These are phyloP conservation scores for Apis dorsata DNA, from an alignment of 1,140 invertebrate species.

Conservation along the genomic window DNA sequence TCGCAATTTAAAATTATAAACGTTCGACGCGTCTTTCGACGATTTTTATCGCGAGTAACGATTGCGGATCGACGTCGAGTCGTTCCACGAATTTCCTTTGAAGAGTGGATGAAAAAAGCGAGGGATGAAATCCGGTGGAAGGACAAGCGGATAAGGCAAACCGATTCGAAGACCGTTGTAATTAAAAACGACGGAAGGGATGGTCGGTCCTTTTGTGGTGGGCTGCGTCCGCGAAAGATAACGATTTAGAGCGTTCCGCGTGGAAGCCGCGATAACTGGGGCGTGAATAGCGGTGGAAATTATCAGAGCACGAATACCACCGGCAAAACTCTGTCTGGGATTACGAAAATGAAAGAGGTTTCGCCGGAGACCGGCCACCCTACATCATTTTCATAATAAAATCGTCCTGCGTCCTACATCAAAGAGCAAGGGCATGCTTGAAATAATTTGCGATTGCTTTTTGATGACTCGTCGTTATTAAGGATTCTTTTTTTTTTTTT, in stretches of 20 bases:
- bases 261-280: slow-evolving; percentile 27
- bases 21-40: background rate
- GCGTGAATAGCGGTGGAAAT: slow-evolving; percentile 26
- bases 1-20: slow-evolving; percentile 36
- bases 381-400: slow-evolving; percentile 23
- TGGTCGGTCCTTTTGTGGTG: background rate
- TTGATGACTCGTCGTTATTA: background rate
- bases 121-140: background rate
- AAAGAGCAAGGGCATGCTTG: background rate
- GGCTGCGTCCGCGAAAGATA: slow-evolving; percentile 10
- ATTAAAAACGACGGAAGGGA: slow-evolving; percentile 26
- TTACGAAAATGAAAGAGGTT: slow-evolving; percentile 27
- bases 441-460: slow-evolving; percentile 11
- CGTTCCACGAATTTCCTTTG: background rate
- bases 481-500: background rate
- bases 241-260: slow-evolving; percentile 14
- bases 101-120: background rate
- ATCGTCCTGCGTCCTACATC: background rate
- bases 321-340: slow-evolving; percentile 21
- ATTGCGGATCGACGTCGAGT: background rate
- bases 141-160: background rate
- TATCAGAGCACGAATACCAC: slow-evolving; percentile 42
- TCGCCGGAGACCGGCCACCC: background rate
- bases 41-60: slow-evolving; percentile 12
- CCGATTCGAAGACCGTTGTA: background rate